Base-by-base conservation (phyloP, 53 echinoderm and acorn worm genomes). In the Crossaster papposus region DNA sequence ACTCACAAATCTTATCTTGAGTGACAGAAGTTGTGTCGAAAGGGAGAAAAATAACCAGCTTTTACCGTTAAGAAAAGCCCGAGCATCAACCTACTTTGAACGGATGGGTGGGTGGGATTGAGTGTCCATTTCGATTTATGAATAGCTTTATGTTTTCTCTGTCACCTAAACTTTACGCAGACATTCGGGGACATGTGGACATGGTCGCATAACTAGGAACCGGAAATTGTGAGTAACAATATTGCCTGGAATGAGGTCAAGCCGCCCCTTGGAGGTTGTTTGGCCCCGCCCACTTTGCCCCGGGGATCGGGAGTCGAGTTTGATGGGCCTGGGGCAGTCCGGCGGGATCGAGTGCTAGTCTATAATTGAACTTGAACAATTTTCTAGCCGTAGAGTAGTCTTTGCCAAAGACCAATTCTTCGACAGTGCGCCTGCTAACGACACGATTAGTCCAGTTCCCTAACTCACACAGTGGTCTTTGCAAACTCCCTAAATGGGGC, bases 171-270 rank as follows among this genome's bases (percentile, higher is more conserved):
- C 2, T 58, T 58, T 15, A 58, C 58, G 58, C 58, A 17, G 6
- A 20, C 22, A 26, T 68, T 9, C 3, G 28, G 68, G 5, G 28
- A 32, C 22, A 74, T n/a, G n/a, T n/a, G n/a, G n/a, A 9, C 44
- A 9, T 9, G 5, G 14, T 36, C 15, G 35, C 13, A 74, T n/a
- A n/a, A 35, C 14, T 9, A 74, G 13, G 36, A 36, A 5, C 75
- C 34, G 75, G 75, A 74, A 10, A 74, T 74, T 74, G 75, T 74
- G 75, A 74, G 75, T 74, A 74, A 74, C 75, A 74, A 74, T 74
- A 74, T 36, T 74, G 75, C 23, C 35, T 28, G 22, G 36, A 68
- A 74, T 74, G 20, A 74, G 75, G 75, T 74, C 75, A 74, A 22
- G 9, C 34, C 75, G 35, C 36, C 75, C 75, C 4, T 33, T 14